Percentiles rank a stretch among this genome's conserved stretches.
Evolutionary conservation across 1,140 invertebrate genomes (phyloP).

Genomic region (Holotrichia oblita): DNA sequence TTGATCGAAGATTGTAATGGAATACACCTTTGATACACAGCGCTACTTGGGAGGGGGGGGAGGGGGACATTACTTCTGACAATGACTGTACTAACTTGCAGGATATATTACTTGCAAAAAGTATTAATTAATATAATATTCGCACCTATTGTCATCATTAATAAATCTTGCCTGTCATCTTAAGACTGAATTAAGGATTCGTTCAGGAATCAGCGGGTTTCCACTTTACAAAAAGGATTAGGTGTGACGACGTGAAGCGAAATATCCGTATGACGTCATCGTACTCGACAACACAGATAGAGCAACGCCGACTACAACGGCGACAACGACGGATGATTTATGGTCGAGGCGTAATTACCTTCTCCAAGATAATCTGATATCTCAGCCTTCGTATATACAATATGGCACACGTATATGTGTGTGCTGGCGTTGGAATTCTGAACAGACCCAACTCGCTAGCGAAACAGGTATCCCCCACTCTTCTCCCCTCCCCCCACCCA

Average conservation of each 20-base stretch:
- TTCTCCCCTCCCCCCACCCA: background rate
- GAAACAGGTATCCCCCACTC: background rate
- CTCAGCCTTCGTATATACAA: background rate
- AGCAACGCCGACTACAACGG: background rate
- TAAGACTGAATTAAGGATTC: background rate
- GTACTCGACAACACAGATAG: background rate
- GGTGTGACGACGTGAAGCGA: too few relatives aligned
- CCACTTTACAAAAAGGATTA: background rate
- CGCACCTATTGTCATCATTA: background rate
- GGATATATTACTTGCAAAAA: too few relatives aligned
- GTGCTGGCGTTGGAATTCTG: background rate
- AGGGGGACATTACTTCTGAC: too few relatives aligned
- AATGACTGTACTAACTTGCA: too few relatives aligned
- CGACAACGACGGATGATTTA: background rate
- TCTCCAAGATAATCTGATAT: conserved; percentile 20
- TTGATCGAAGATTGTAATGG: too few relatives aligned
- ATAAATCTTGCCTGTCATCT: background rate
- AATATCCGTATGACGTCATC: background rate
- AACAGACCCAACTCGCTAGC: background rate
- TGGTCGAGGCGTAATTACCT: background rate
- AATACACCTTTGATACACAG: too few relatives aligned
- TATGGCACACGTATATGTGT: conserved; percentile 5
- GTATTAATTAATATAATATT: background rate
- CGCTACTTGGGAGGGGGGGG: too few relatives aligned
- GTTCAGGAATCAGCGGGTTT: background rate